Conservation (phyloP, 1,140 invertebrate genomes). For the Halesus radiatus region DNA sequence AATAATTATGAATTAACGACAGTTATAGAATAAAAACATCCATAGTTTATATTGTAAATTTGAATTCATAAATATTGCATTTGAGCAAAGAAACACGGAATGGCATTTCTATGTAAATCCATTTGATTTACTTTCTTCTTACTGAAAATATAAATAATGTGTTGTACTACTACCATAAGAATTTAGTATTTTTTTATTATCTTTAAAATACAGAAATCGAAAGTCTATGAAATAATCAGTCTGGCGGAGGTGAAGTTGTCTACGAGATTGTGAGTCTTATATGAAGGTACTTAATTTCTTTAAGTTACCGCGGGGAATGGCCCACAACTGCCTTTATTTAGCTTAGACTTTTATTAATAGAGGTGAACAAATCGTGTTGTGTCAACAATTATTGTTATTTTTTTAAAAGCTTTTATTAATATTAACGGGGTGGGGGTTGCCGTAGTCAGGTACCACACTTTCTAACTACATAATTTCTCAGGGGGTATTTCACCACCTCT, state of each 20-base stretch:
- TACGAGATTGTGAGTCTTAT: not conserved
- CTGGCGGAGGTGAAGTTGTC: not conserved
- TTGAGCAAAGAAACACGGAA: no score
- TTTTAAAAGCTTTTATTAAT: conserved; percentile 48
- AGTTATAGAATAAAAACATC: no score
- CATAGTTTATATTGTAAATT: no score
- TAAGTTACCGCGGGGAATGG: conserved; percentile 9
- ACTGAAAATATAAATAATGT: no score
- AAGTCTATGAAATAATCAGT: not conserved
- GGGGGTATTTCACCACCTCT: no score
- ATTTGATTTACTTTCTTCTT: no score
- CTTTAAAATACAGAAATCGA: not conserved
- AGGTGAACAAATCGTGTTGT: conserved; percentile 33
- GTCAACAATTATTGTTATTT: conserved; percentile 46
- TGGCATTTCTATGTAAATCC: no score
- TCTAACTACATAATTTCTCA: no score
- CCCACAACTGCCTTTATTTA: conserved; percentile 37
- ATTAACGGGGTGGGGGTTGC: not conserved
- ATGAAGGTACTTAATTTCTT: conserved; percentile 10
- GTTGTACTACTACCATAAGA: no score
- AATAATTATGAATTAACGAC: no score
- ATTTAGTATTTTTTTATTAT: not conserved
- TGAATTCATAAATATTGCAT: no score
- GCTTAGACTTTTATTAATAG: conserved; percentile 28
- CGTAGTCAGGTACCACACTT: not conserved